phyloP scores from a whole-genome alignment of 2,888 invertebrate genomes.

The Noctua comes region DNA sequence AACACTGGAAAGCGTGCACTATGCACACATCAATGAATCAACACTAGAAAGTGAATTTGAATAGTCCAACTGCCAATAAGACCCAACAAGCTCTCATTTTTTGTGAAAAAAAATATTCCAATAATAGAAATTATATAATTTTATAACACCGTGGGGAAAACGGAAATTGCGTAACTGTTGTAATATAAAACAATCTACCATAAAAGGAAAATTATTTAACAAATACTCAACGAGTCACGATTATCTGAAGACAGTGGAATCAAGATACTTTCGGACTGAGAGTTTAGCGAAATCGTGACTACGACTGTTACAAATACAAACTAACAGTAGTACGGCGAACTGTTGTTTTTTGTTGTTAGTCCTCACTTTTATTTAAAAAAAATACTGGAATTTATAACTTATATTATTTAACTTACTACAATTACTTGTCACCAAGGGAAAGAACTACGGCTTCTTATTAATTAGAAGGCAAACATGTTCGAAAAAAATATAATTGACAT shows the following conservation, averaged over 20 bases:
- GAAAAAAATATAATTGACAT: conserved; percentile 29
- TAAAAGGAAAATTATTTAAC: conserved; percentile 57
- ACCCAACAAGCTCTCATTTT: not conserved
- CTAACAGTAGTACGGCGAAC: conserved; percentile 24
- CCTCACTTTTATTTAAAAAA: not conserved
- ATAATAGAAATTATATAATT: conserved; percentile 26
- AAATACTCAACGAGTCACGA: conserved; percentile 57
- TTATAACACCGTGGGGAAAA: conserved; percentile 31
- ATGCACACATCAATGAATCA: conserved; percentile 58
- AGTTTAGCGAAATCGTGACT: conserved; percentile 58
- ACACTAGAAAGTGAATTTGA: conserved; percentile 67
- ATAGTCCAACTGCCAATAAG: conserved; percentile 28
- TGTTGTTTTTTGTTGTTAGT: conserved; percentile 10
- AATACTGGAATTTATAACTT: not conserved
- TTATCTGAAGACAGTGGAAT: conserved; percentile 36
- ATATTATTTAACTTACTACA: not conserved
- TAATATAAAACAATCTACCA: conserved; percentile 50
- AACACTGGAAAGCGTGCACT: conserved; percentile 59
- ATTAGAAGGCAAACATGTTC: not conserved
- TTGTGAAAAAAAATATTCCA: not conserved
- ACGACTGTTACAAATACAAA: conserved; percentile 45
- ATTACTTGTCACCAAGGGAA: not conserved
- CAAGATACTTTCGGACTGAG: conserved; percentile 39
- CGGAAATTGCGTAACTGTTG: conserved; percentile 43
- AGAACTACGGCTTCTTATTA: not conserved